Evolutionary conservation across 1,140 invertebrate genomes (phyloP), one percentile per base, ranked within the genome.

Genomic region (Ips typographus): DNA sequence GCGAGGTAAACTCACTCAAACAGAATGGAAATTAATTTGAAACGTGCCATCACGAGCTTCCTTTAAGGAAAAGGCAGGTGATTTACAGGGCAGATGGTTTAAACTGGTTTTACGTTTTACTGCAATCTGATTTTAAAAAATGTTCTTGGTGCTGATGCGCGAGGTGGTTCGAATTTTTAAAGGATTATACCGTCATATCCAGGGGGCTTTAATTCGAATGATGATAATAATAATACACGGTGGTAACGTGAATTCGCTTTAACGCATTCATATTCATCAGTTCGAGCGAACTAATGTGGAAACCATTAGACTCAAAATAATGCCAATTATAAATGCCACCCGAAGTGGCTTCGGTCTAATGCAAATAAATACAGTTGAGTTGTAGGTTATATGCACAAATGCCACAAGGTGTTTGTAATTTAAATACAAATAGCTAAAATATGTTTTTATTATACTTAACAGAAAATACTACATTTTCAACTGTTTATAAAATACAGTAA

Each of bases 301-400:
- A 67, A 59, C 65, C 65, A 67, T 67, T 67, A 67, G 65, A 67
- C 65, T 60, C 38, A 67, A 67, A 67, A 67, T 67, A 67, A 67
- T 67, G 56, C 57, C 56, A 59, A 59, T 59, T 67, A 60, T 67
- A 60, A 67, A 67, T 67, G 65, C 65, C 65, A 67, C 52, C 39
- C 65, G n/a, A 59, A 67, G 47, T 67, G 56, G 52, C 43, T 22
- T 22, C 4, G 44, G 56, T 52, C 44, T 67, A 67, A 67, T 67
- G 56, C 65, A 67, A 67, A 67, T 67, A 67, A 67, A 67, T 55
- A 55, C 40, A 55, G 52, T 65, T 57, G 64, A 44, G 64, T 65
- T 65, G 49, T 65, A 65, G 22, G 22, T 22, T 60, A 40, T 60
- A 60, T 67, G 56, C 42, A 60, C 43, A 52, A 42, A n/a, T 67